Percentiles rank a stretch among this genome's conserved stretches.
Evolutionary conservation across 2,888 invertebrate species (phyloP).

Genomic region (Epirrita christyi): DNA sequence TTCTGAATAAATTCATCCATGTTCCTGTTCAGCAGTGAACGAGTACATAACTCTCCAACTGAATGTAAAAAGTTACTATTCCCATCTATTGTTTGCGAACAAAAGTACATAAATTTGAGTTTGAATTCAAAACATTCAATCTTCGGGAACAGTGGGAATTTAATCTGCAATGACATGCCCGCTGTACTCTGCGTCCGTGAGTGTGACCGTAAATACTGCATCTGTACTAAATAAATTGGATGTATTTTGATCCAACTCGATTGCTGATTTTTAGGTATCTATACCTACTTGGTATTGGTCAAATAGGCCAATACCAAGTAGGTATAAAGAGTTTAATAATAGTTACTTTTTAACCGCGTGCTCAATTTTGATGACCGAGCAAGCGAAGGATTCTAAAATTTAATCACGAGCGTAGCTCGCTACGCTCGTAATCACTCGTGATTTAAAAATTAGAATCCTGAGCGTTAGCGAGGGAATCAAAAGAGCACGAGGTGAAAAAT

Average conservation of each 20-base stretch:
- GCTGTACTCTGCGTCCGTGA: conserved; percentile 34
- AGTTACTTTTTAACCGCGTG: no score
- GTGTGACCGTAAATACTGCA: conserved; percentile 36
- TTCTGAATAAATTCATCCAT: not conserved
- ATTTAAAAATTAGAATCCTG: no score
- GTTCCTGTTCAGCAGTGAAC: conserved; percentile 10
- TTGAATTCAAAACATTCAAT: conserved; percentile 34
- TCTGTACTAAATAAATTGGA: conserved; percentile 34
- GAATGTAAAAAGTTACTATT: conserved; percentile 19
- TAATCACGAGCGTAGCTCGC: no score
- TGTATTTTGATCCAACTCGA: conserved; percentile 30
- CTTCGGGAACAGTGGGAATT: conserved; percentile 33
- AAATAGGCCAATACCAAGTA: no score
- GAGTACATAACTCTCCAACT: conserved; percentile 18
- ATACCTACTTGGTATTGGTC: no score
- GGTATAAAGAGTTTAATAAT: no score
- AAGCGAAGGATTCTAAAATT: no score
- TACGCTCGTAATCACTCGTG: no score
- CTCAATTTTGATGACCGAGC: no score
- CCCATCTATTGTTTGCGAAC: conserved; percentile 24
- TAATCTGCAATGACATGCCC: conserved; percentile 37
- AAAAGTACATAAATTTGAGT: conserved; percentile 29
- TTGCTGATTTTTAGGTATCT: conserved; percentile 21
- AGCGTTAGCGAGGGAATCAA: no score
- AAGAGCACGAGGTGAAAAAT: no score